phyloP scores from a whole-genome alignment of 2,888 invertebrate genomes.

The Apocheima hispidaria region DNA sequence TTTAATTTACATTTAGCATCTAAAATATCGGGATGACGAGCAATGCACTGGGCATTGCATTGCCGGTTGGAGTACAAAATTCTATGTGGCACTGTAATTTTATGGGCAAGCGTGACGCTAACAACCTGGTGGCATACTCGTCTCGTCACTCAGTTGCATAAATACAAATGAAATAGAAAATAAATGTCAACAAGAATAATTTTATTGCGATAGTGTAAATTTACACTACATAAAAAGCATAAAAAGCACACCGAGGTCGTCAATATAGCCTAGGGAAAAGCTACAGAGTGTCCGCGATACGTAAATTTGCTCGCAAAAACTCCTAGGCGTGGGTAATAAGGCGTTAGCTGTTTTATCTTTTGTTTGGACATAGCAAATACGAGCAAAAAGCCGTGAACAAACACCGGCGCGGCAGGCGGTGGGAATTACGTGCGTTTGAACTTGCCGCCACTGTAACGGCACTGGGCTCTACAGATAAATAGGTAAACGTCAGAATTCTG shows the following conservation, averaged over 20 bases:
- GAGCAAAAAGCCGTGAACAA: constrained; percentile 35
- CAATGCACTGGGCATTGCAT: too few species aligned
- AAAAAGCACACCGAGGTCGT: background rate
- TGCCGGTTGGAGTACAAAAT: too few species aligned
- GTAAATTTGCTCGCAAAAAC: constrained; percentile 51
- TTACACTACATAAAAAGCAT: too few species aligned
- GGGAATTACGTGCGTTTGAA: constrained; percentile 36
- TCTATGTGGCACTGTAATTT: too few species aligned
- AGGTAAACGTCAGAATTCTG: constrained; percentile 1
- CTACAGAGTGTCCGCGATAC: constrained; percentile 41
- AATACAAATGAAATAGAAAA: too few species aligned
- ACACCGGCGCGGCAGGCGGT: constrained; percentile 23
- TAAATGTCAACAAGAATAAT: too few species aligned
- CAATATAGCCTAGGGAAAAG: constrained; percentile 14
- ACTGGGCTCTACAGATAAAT: background rate
- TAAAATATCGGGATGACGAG: too few species aligned
- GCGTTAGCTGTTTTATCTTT: constrained; percentile 36
- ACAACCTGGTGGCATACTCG: too few species aligned
- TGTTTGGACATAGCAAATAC: constrained; percentile 44
- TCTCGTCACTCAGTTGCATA: too few species aligned
- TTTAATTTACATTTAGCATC: too few species aligned
- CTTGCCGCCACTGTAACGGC: constrained; percentile 12
- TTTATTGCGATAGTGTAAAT: too few species aligned
- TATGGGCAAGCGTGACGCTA: too few species aligned
- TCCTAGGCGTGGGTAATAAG: constrained; percentile 46